These are phyloP conservation scores for Spermophilus dauricus DNA, from an alignment of 2,113 vertebrate genomes.

Conservation along the genomic window DNA sequence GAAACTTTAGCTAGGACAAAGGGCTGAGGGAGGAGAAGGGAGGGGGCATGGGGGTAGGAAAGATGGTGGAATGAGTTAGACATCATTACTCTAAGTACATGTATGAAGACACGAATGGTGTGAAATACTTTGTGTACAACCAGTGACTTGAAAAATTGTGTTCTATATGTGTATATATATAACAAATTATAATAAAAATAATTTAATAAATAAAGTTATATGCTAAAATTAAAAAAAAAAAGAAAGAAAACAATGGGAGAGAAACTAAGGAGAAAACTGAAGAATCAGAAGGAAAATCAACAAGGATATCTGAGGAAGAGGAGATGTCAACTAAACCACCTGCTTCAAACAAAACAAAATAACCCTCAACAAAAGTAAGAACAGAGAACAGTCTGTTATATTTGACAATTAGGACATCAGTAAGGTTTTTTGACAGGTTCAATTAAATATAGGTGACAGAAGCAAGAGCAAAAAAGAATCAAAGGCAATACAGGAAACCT, in stretches of 20 bases:
- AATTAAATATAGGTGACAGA: neutral
- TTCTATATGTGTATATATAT: too few species aligned
- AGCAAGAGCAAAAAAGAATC: constrained; percentile 8
- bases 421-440: neutral
- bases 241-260: neutral
- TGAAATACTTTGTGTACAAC: too few species aligned
- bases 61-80: too few species aligned
- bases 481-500: neutral
- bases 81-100: too few species aligned
- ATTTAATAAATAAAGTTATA: too few species aligned
- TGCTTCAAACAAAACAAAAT: neutral
- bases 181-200: too few species aligned
- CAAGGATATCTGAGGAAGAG: neutral
- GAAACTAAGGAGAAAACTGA: neutral
- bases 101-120: too few species aligned
- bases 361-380: constrained; percentile 20
- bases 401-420: constrained; percentile 33
- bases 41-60: too few species aligned
- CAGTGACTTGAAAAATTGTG: too few species aligned
- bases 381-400: neutral
- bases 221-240: too few species aligned
- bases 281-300: neutral
- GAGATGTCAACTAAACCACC: neutral
- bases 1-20: too few species aligned
- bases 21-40: too few species aligned